Conservation (phyloP, 2,888 invertebrate species). For the Leptinotarsa rubiginosa region DNA sequence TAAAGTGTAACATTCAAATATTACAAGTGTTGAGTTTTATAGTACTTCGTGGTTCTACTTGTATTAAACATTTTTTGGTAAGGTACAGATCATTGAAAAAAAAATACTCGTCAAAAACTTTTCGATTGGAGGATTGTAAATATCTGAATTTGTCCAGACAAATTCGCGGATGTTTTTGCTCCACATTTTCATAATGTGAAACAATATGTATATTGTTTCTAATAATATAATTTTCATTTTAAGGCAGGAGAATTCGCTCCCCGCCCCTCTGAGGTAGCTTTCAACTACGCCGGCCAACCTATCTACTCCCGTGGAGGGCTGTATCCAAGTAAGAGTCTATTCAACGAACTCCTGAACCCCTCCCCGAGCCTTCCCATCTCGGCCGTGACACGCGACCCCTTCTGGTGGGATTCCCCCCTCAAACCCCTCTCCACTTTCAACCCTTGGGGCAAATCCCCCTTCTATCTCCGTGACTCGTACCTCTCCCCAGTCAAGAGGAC, state of each 20-base stretch:
- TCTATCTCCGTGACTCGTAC: conserved; percentile 87
- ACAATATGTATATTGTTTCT: neutral
- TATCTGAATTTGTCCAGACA: no score
- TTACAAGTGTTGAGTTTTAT: no score
- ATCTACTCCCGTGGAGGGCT: conserved; percentile 74
- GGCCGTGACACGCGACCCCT: conserved; percentile 87
- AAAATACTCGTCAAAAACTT: no score
- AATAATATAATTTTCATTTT: conserved; percentile 31
- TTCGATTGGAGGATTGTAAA: no score
- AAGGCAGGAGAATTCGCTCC: conserved; percentile 75
- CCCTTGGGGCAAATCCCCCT: conserved; percentile 79
- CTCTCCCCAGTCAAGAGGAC: conserved; percentile 91
- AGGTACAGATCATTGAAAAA: no score
- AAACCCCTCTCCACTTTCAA: conserved; percentile 76
- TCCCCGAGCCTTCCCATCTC: conserved; percentile 82
- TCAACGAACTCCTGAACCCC: conserved; percentile 81
- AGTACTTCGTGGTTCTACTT: no score
- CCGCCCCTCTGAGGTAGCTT: conserved; percentile 78
- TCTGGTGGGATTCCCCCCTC: conserved; percentile 89
- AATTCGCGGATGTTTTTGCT: no score
- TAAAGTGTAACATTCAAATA: no score
- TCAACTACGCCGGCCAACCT: conserved; percentile 82
- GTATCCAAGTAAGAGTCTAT: conserved; percentile 67
- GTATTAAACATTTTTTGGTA: no score
- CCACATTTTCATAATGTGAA: no score